These are phyloP conservation scores for Penaeus vannamei DNA, from an alignment of 1,140 invertebrate genomes.

Conservation along the genomic window DNA sequence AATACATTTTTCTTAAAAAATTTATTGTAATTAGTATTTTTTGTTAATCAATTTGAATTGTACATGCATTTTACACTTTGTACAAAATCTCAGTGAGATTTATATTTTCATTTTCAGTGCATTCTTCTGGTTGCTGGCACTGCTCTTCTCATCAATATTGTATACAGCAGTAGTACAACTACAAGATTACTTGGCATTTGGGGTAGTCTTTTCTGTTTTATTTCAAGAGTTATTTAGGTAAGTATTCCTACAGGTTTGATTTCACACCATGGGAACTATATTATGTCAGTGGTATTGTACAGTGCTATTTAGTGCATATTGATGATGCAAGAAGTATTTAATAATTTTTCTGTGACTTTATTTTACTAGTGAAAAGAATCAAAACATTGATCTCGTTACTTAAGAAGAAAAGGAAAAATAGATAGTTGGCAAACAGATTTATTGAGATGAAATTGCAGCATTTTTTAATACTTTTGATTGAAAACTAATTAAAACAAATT, in stretches of 20 bases:
- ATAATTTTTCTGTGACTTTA: not conserved
- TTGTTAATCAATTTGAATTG: too few species aligned
- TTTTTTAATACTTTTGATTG: too few species aligned
- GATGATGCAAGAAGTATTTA: not conserved
- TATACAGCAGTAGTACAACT: conserved; percentile 90
- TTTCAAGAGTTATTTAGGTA: conserved; percentile 83
- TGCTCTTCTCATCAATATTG: conserved; percentile 88
- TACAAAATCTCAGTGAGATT: too few species aligned
- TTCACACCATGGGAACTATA: not conserved
- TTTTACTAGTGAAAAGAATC: conserved; percentile 22
- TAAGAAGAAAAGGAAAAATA: too few species aligned
- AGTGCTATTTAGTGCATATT: not conserved
- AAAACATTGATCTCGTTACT: too few species aligned
- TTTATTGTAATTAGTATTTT: too few species aligned
- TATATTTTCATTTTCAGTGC: conserved; percentile 77
- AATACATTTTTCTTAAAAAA: too few species aligned
- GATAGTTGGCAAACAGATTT: too few species aligned
- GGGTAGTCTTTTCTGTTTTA: conserved; percentile 89
- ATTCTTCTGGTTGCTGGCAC: conserved; percentile 95
- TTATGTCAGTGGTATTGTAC: conserved; percentile 71
- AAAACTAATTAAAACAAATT: too few species aligned
- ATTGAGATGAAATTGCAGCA: too few species aligned
- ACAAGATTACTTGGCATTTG: conserved; percentile 83
- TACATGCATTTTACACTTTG: too few species aligned
- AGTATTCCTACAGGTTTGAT: conserved; percentile 50